Conservation (phyloP, 2,797 vertebrate species). For the Mionectes olivaceus region DNA sequence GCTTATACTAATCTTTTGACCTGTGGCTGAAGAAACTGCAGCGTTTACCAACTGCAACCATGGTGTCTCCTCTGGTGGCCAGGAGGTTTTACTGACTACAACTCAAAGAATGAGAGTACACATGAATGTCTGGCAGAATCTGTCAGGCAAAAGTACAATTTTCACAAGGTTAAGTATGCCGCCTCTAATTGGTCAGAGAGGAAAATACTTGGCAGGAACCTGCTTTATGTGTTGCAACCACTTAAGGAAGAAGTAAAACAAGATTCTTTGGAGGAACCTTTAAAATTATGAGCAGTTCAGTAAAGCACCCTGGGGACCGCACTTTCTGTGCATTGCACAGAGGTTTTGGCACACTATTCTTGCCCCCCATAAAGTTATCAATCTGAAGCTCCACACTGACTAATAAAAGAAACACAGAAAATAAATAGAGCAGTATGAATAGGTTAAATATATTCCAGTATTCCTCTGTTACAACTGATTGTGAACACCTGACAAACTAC, state of each 20-base stretch:
- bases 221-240: neutral
- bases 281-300: constrained; percentile 24
- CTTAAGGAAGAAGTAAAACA: neutral
- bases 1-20: neutral
- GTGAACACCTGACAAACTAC: neutral
- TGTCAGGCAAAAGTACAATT: neutral
- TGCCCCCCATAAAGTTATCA: neutral
- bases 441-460: constrained; percentile 41
- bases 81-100: neutral
- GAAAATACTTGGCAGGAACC: neutral
- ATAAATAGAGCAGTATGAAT: constrained; percentile 35
- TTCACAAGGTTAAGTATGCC: neutral
- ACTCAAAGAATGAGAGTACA: neutral
- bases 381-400: neutral
- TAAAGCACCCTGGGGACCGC: neutral
- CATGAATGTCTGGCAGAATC: neutral
- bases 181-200: neutral
- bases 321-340: neutral
- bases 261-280: neutral
- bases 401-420: neutral
- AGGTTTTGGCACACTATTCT: neutral
- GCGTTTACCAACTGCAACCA: neutral
- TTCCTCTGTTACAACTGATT: constrained; percentile 21
- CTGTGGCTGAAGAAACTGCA: neutral
- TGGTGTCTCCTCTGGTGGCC: neutral